Conservation (phyloP, 2,113 vertebrate species). For the Pica pica region DNA sequence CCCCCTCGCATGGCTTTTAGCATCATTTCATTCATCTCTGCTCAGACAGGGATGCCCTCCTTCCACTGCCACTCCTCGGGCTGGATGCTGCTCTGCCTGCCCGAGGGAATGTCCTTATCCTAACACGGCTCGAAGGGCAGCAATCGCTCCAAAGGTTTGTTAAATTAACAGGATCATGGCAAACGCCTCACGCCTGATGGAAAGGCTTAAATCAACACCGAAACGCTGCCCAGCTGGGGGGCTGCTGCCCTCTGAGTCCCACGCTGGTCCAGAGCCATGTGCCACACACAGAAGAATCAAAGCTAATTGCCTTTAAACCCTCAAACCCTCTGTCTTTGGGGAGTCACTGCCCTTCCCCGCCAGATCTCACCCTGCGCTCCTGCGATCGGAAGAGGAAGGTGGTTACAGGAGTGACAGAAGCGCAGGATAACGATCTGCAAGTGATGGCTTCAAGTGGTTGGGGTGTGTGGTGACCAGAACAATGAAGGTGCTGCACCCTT, state of each 20-base stretch:
- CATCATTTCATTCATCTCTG: background rate
- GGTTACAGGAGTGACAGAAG: background rate
- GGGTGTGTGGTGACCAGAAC: background rate
- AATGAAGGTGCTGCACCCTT: background rate
- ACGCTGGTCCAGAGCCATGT: background rate
- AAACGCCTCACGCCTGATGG: background rate
- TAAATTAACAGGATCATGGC: background rate
- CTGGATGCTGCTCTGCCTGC: background rate
- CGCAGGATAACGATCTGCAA: background rate
- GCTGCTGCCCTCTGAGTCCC: background rate
- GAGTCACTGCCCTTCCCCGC: background rate
- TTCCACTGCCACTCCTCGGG: background rate
- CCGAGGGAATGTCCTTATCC: background rate
- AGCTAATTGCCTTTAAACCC: background rate
- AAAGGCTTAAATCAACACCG: background rate
- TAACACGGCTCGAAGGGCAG: background rate
- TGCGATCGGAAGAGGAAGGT: background rate
- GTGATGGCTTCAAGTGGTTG: background rate
- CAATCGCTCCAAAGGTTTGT: background rate
- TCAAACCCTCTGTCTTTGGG: background rate
- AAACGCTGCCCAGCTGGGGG: background rate
- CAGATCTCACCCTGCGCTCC: background rate
- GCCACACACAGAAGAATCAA: background rate
- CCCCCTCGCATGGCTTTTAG: fast-evolving
- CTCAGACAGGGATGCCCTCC: background rate